phyloP scores from a whole-genome alignment of 2,797 vertebrate species.

The Scolopax bukidnonensis region DNA sequence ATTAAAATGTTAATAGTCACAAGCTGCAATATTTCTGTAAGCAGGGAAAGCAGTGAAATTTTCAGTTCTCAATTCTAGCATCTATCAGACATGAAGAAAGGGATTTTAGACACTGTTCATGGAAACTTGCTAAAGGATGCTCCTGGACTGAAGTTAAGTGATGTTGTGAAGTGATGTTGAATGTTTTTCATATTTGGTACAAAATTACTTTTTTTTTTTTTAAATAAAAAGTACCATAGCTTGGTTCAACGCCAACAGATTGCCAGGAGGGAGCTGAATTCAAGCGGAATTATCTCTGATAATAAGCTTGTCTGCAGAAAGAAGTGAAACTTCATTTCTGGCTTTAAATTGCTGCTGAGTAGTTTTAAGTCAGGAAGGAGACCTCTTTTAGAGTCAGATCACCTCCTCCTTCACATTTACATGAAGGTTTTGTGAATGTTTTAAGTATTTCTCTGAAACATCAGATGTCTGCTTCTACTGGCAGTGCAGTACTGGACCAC shows the following conservation, averaged over 20 bases:
- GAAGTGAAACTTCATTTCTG: not conserved
- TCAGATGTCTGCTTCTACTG: not conserved
- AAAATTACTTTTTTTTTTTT: not conserved
- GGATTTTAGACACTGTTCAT: not conserved
- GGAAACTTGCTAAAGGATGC: not conserved
- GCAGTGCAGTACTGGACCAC: not conserved
- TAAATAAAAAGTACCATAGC: not conserved
- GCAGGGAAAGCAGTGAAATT: not conserved
- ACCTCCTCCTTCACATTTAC: not conserved
- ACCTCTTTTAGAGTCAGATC: accelerated
- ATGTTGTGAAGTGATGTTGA: not conserved
- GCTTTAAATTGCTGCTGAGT: not conserved
- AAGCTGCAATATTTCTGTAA: not conserved
- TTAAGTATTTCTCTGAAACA: not conserved
- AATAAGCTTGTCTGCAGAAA: not conserved
- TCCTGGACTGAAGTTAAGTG: not conserved
- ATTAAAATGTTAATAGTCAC: not conserved
- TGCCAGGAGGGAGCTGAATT: not conserved
- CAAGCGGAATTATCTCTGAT: not conserved
- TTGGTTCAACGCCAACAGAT: not conserved
- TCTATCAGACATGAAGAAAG: not conserved
- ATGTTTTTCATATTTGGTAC: accelerated
- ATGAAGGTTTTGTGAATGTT: not conserved
- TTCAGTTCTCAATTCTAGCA: not conserved
- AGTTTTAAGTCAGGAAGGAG: not conserved